Evolutionary conservation across 2,113 vertebrate species (phyloP).

Genomic region (Cheilinus undulatus): DNA sequence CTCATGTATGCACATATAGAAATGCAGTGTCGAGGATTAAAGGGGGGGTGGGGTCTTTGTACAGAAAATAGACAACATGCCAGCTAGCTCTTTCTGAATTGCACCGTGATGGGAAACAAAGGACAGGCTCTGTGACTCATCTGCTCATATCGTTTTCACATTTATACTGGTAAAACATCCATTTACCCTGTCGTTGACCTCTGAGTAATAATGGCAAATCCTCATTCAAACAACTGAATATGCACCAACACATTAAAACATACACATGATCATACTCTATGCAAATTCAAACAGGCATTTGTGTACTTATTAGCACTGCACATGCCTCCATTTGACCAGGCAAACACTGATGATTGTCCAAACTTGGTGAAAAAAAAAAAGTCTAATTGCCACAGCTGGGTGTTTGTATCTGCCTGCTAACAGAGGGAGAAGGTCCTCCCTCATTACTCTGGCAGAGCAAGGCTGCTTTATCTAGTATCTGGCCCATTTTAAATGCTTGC

Average conservation of each 20-base stretch:
- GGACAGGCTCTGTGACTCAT: slow-evolving; percentile 26
- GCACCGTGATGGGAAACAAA: slow-evolving; percentile 11
- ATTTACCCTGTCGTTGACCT: background rate
- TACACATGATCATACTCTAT: background rate
- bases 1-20: background rate
- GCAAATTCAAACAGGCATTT: slow-evolving; percentile 27
- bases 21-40: background rate
- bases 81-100: background rate
- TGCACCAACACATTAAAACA: slow-evolving; percentile 26
- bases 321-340: slow-evolving; percentile 46
- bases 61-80: slow-evolving; percentile 10
- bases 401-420: slow-evolving; percentile 52
- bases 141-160: slow-evolving; percentile 19
- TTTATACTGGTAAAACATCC: slow-evolving; percentile 3
- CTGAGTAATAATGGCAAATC: slow-evolving; percentile 10
- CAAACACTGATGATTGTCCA: slow-evolving; percentile 57
- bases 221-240: slow-evolving; percentile 25
- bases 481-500: slow-evolving; percentile 77
- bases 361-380: slow-evolving; percentile 59
- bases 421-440: slow-evolving; percentile 61
- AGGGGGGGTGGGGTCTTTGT: background rate
- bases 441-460: slow-evolving; percentile 76
- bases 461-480: slow-evolving; percentile 80
- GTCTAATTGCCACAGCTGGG: slow-evolving; percentile 65
- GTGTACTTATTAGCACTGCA: slow-evolving; percentile 33